phyloP scores from a whole-genome alignment of 2,888 invertebrate genomes.

The Lycia hirtaria region DNA sequence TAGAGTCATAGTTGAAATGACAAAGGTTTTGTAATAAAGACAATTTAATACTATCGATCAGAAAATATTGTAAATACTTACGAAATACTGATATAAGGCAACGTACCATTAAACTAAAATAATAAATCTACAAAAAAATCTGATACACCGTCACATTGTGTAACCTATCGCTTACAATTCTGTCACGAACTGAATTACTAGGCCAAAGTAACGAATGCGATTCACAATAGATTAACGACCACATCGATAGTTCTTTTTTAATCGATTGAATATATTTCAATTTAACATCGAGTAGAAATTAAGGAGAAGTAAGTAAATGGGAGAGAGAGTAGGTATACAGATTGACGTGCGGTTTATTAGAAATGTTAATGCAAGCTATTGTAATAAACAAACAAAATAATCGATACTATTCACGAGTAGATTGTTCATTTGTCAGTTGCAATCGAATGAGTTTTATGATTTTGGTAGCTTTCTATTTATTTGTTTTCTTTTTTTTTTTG shows the following conservation, averaged over 20 bases:
- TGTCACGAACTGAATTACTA: slow-evolving; percentile 12
- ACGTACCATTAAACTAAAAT: background rate
- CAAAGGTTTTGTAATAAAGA: background rate
- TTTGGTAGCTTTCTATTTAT: background rate
- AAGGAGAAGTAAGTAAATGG: slow-evolving; percentile 10
- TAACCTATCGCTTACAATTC: background rate
- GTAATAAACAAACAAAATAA: slow-evolving; percentile 1
- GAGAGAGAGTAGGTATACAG: slow-evolving; percentile 8
- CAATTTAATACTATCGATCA: background rate
- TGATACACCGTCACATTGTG: background rate
- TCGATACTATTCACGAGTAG: background rate
- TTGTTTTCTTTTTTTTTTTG: too few species aligned
- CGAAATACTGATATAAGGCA: background rate
- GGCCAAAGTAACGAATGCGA: slow-evolving; percentile 17
- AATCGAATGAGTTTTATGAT: background rate
- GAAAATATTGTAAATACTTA: background rate
- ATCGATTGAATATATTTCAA: slow-evolving; percentile 28
- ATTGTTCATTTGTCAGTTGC: background rate
- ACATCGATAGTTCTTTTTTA: slow-evolving; percentile 13
- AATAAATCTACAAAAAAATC: background rate
- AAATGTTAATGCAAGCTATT: slow-evolving; percentile 1
- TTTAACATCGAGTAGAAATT: slow-evolving; percentile 22
- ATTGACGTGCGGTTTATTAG: slow-evolving; percentile 4
- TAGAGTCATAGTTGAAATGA: slow-evolving; percentile 8
- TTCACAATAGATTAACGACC: slow-evolving; percentile 20